phyloP scores from a whole-genome alignment of 2,888 invertebrate genomes.

The Lagria hirta region DNA sequence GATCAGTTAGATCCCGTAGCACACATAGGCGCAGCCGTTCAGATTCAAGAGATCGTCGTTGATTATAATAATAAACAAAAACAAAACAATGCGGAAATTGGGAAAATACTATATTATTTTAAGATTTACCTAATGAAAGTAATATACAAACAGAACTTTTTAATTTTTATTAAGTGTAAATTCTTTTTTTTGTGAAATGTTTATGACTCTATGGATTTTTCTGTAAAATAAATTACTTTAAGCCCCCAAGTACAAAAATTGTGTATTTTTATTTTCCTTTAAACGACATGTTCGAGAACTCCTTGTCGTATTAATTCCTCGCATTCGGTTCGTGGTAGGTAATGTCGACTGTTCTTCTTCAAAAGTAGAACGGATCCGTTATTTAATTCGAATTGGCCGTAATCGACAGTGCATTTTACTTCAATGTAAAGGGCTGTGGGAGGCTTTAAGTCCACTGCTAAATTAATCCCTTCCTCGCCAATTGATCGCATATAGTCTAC shows the following conservation, averaged over 20 bases:
- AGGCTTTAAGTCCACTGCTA: conserved; percentile 84
- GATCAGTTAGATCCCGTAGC: conserved; percentile 58
- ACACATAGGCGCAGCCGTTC: conserved; percentile 61
- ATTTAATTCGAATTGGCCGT: conserved; percentile 91
- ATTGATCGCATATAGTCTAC: conserved; percentile 89
- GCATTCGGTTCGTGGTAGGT: conserved; percentile 83
- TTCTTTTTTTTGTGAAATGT: too few relatives aligned
- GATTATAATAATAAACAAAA: too few relatives aligned
- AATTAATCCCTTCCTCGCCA: conserved; percentile 79
- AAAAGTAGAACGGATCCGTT: conserved; percentile 89
- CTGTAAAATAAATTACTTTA: too few relatives aligned
- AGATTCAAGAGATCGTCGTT: conserved; percentile 62
- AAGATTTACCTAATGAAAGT: too few relatives aligned
- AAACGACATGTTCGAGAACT: conserved; percentile 74
- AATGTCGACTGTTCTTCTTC: conserved; percentile 89
- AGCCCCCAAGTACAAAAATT: not conserved
- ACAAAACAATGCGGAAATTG: too few relatives aligned
- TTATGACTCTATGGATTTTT: too few relatives aligned
- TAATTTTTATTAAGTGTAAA: too few relatives aligned
- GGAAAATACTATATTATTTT: too few relatives aligned
- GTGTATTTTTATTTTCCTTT: too few relatives aligned
- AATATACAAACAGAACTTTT: too few relatives aligned
- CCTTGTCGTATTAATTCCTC: conserved; percentile 90
- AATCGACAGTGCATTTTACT: conserved; percentile 86
- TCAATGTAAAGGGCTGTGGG: conserved; percentile 92